phyloP scores from a whole-genome alignment of 2,113 vertebrate genomes.

The Zosterops lateralis region DNA sequence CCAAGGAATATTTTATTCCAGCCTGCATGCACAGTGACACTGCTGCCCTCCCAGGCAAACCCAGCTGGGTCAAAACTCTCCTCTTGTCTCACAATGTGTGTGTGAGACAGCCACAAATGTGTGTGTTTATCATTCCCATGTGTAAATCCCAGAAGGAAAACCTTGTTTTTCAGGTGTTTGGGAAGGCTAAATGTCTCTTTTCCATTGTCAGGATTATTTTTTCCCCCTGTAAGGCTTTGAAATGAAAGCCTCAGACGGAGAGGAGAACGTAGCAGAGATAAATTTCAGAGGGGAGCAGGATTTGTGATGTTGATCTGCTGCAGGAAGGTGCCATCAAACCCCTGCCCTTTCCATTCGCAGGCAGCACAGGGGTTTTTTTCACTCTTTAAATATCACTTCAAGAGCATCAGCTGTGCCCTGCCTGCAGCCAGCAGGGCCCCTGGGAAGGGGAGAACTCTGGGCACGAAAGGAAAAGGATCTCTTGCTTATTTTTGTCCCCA shows the following conservation, averaged over 20 bases:
- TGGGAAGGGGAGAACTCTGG: not conserved
- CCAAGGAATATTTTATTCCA: not conserved
- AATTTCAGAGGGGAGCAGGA: not conserved
- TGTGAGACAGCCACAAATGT: not conserved
- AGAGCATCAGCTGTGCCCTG: not conserved
- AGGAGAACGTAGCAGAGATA: not conserved
- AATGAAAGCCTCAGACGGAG: not conserved
- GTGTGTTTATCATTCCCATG: rapidly evolving
- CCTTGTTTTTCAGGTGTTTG: not conserved
- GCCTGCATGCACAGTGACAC: not conserved
- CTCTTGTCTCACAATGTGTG: not conserved
- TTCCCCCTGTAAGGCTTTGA: not conserved
- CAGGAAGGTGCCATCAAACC: not conserved
- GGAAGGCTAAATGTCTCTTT: not conserved
- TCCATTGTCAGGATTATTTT: not conserved
- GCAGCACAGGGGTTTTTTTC: rapidly evolving
- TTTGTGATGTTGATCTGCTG: not conserved
- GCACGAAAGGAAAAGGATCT: not conserved
- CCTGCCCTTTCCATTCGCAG: not conserved
- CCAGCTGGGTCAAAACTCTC: not conserved
- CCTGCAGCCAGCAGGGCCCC: not conserved
- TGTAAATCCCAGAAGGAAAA: not conserved
- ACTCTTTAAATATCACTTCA: not conserved
- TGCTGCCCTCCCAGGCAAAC: not conserved
- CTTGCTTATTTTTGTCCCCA: constrained; percentile 48